Percentiles rank a stretch among this genome's conserved stretches.
These are phyloP conservation scores for Galleria mellonella DNA, from an alignment of 1,140 invertebrate species.

Conservation along the genomic window DNA sequence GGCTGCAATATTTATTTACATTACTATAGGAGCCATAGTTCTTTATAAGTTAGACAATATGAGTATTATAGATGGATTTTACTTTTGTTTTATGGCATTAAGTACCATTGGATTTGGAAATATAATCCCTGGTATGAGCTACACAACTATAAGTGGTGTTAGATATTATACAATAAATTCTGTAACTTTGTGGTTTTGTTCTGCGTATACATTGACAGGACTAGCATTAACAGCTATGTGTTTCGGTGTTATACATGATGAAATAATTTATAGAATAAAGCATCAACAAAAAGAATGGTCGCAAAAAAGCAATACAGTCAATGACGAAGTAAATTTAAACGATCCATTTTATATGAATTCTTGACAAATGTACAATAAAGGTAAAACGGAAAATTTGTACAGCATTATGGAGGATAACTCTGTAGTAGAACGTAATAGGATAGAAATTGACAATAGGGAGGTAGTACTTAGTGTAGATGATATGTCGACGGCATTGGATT, in stretches of 20 bases:
- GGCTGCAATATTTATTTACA: slow-evolving; percentile 88
- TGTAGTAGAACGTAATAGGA: slow-evolving; percentile 56
- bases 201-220: slow-evolving; percentile 95
- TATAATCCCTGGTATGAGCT: slow-evolving; percentile 85
- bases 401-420: slow-evolving; percentile 73
- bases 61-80: slow-evolving; percentile 91
- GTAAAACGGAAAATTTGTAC: slow-evolving; percentile 70
- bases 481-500: slow-evolving; percentile 40
- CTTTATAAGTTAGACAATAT: slow-evolving; percentile 90
- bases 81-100: slow-evolving; percentile 96
- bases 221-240: slow-evolving; percentile 98
- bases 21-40: slow-evolving; percentile 89
- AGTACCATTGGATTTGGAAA: slow-evolving; percentile 96
- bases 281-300: slow-evolving; percentile 76
- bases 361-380: slow-evolving; percentile 73
- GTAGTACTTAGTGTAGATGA: slow-evolving; percentile 66
- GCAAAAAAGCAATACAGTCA: slow-evolving; percentile 68
- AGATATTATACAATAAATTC: slow-evolving; percentile 65
- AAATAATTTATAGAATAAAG: slow-evolving; percentile 86
- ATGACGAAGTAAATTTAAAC: slow-evolving; percentile 66
- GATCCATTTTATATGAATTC: slow-evolving; percentile 73
- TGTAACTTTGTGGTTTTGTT: slow-evolving; percentile 90
- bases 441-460: slow-evolving; percentile 66
- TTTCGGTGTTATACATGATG: slow-evolving; percentile 97
- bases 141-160: slow-evolving; percentile 74